phyloP scores from a whole-genome alignment of 2,888 invertebrate genomes.

The Sturmia bella region DNA sequence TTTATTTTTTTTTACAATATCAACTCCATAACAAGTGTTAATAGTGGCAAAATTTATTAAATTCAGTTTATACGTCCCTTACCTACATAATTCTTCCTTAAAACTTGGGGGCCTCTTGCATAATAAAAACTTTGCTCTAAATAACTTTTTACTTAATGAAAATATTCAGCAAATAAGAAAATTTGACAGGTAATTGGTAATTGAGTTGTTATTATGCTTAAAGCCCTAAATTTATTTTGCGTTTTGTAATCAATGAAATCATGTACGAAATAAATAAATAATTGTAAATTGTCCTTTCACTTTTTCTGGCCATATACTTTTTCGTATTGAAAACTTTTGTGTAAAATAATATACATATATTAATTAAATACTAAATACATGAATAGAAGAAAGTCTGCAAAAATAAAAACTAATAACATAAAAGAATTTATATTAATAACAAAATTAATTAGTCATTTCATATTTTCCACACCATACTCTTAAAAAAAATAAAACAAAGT shows the following conservation, averaged over 20 bases:
- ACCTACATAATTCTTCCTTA: constrained; percentile 4
- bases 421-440: constrained; percentile 42
- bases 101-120: too few species aligned
- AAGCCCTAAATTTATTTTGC: too few species aligned
- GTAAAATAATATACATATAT: constrained; percentile 52
- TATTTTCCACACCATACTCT: constrained; percentile 27
- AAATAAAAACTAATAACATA: constrained; percentile 19
- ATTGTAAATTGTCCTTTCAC: constrained; percentile 23
- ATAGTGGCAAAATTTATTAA: constrained; percentile 21
- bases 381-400: constrained; percentile 55
- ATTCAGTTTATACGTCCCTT: constrained; percentile 52
- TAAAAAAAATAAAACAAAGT: constrained; percentile 3
- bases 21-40: not conserved
- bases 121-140: too few species aligned
- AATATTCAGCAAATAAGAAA: too few species aligned
- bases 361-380: constrained; percentile 39
- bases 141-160: too few species aligned
- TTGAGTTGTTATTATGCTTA: too few species aligned
- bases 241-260: too few species aligned
- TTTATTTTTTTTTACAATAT: not conserved
- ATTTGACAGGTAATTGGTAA: too few species aligned
- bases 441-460: constrained; percentile 8
- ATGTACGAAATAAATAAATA: too few species aligned
- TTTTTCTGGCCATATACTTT: constrained; percentile 36
- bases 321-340: constrained; percentile 38